These are phyloP conservation scores for Aurelia aurita complex sp. Pacific DNA, from an alignment of 30 jellyfish, hydroid and myxozoan species.

Conservation along the genomic window DNA sequence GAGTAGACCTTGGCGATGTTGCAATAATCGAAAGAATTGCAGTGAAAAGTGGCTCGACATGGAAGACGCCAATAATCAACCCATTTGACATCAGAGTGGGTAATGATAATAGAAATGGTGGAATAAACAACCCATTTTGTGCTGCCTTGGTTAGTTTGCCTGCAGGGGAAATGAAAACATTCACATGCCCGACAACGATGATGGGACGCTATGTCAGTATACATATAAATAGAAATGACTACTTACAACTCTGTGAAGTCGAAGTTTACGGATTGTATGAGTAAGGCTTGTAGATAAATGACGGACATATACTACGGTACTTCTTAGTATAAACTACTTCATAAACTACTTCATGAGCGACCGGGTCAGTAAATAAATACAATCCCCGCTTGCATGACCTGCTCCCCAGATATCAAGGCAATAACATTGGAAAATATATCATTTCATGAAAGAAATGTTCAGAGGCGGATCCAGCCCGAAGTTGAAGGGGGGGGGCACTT, in stretches of 20 bases:
- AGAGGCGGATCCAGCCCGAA: too few species aligned
- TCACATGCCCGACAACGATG: neutral
- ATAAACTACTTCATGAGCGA: too few species aligned
- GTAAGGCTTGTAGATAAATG: too few species aligned
- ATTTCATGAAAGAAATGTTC: too few species aligned
- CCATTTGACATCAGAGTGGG: conserved; percentile 2
- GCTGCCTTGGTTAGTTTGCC: neutral
- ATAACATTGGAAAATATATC: too few species aligned
- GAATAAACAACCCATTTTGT: neutral
- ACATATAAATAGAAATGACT: neutral
- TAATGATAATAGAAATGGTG: neutral
- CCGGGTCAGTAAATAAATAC: too few species aligned
- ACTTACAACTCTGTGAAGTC: neutral
- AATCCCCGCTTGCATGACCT: too few species aligned
- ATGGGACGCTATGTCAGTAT: conserved; percentile 3
- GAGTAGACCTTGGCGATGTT: neutral
- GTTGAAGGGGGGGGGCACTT: too few species aligned
- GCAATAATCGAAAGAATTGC: neutral
- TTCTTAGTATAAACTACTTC: too few species aligned
- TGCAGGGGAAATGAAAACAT: neutral
- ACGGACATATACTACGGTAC: too few species aligned
- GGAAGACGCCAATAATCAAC: neutral
- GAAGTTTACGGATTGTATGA: neutral
- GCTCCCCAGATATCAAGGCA: too few species aligned
- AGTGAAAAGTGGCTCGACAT: neutral